Evolutionary conservation across 1,140 invertebrate species (phyloP), one percentile per base, ranked within the genome.

Genomic region (Temnothorax nylanderi): DNA sequence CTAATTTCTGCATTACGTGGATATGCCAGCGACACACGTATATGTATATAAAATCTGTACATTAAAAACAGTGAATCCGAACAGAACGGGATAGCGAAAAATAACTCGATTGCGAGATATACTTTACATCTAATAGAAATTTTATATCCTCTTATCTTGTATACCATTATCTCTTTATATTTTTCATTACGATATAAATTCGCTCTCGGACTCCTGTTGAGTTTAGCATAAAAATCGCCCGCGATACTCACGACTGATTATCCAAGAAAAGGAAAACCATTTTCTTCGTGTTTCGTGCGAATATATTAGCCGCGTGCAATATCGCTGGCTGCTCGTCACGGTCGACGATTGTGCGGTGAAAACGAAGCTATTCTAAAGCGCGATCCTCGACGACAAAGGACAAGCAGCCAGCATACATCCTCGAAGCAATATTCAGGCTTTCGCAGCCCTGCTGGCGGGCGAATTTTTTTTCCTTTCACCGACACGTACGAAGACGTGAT

Each of bases 351-450:
- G 77, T 51, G 21, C 34, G 47, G n/a, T 54, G 77, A 69, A 67
- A 80, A 80, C 77, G 77, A 26, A 69, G 77, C 77, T 54, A 80
- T 80, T 80, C 77, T 67, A 49, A 80, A 80, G 60, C 77, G 77
- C 77, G 77, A 80, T 80, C 47, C 62, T 62, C 60, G 77, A 54
- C 77, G 62, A 80, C 77, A 80, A 80, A 80, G 77, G 62, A 80
- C 77, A 80, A 80, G 62, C 67, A 74, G 54, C 26, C 26, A 60
- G 67, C 62, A 80, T 65, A 82, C 67, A 82, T 82, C 80, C 54
- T 82, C 67, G 54, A 74, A 82, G 80, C 32, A 41, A 82, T 69
- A 69, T 82, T 82, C 69, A 82, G 26, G 18, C 54, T 16, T 41
- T 26, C 80, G 67, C 47, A 34, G 77, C 47, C 34, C 18, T 37